Evolutionary conservation across 2,797 vertebrate genomes (phyloP), one percentile per base, ranked within the genome.

Genomic region (Phoeniculus purpureus): DNA sequence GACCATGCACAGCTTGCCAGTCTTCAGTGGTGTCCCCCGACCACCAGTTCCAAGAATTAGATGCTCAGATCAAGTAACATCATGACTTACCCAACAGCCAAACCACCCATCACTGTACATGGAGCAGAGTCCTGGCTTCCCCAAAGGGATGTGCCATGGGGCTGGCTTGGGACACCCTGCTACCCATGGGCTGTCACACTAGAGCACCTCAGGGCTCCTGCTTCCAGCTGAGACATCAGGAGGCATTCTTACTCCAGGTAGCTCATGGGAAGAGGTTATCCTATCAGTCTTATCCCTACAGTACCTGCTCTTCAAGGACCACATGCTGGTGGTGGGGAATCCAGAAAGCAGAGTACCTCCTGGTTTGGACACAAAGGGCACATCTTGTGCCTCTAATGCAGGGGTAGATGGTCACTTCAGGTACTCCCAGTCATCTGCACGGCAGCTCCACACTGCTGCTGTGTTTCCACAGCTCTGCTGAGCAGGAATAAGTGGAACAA

Each of bases 401-500:
- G 47, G 25, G 43, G 43, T 4, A 56, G 12, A 16, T 12, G 18
- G 52, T 32, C 45, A 10, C 32, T 34, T 27, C 50, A 21, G 0
- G 0, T 18, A n/a, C 5, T 3, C 31, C 7, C 5, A 4, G 4
- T 1, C 3, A 3, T 3, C 65, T 29, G 10, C 2, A 22, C 0
- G 8, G n/a, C 45, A 43, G 20, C 45, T 22, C 5, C 1, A 3
- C 15, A 7, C 7, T 3, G 1, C 31, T 9, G 50, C 60, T 6
- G 45, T 7, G 9, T 19, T 43, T 34, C 73, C 51, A 9, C 1
- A 66, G 76, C 27, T 2, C 0, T 5, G 50, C 25, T 73, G 58
- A 19, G 26, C 0, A 56, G 27, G 12, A 18, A 52, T 23, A 9
- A 43, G 48, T 26, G 82, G 45, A 43, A 79, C 43, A 82, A n/a